phyloP scores from a whole-genome alignment of 2,797 vertebrate species.

The Chaunax sp. region DNA sequence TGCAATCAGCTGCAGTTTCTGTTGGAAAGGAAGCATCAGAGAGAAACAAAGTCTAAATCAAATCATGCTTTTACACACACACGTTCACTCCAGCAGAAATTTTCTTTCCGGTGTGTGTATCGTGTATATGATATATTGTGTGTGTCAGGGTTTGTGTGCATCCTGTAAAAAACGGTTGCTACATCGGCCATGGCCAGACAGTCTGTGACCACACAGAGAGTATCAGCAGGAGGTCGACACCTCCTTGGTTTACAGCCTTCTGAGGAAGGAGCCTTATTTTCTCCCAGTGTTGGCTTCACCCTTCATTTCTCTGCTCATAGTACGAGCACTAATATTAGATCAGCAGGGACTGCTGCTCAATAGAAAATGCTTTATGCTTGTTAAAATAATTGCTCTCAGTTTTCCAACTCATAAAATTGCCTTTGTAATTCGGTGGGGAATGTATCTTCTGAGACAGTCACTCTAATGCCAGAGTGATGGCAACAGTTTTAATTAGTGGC shows the following conservation, averaged over 20 bases:
- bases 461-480: slow-evolving; percentile 74
- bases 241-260: slow-evolving; percentile 75
- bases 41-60: slow-evolving; percentile 7
- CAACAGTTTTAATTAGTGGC: slow-evolving; percentile 84
- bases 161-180: slow-evolving; percentile 69
- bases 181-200: slow-evolving; percentile 75
- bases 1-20: slow-evolving; percentile 13
- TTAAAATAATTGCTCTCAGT: slow-evolving; percentile 84
- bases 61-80: not conserved
- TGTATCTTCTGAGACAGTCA: slow-evolving; percentile 81
- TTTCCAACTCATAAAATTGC: slow-evolving; percentile 83
- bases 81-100: not conserved
- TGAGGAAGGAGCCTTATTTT: slow-evolving; percentile 71
- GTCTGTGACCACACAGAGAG: slow-evolving; percentile 85
- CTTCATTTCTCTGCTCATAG: slow-evolving; percentile 75
- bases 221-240: slow-evolving; percentile 77
- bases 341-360: slow-evolving; percentile 73
- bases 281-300: slow-evolving; percentile 58
- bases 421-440: slow-evolving; percentile 80
- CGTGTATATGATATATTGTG: slow-evolving; percentile 37
- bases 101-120: slow-evolving; percentile 16
- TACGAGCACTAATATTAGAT: slow-evolving; percentile 82
- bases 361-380: slow-evolving; percentile 83
- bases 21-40: slow-evolving; percentile 5
- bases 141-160: slow-evolving; percentile 32